These are phyloP conservation scores for Alloscopus bannaensis DNA, from an alignment of 2,888 invertebrate species.

Conservation along the genomic window DNA sequence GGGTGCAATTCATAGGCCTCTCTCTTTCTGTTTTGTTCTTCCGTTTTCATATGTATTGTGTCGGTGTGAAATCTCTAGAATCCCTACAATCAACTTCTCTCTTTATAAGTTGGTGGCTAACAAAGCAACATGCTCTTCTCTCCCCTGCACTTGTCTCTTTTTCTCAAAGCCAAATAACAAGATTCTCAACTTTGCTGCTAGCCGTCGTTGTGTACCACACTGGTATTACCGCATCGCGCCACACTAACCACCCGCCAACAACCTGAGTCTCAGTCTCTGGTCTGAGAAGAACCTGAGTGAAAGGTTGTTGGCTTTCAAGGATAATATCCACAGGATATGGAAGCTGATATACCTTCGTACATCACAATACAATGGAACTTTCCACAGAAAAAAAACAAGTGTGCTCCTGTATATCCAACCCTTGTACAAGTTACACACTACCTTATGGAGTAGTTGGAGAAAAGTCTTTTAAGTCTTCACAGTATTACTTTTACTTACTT, in stretches of 20 bases:
- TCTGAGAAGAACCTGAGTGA: too few species aligned
- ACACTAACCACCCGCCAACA: slow-evolving; percentile 27
- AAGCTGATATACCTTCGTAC: not conserved
- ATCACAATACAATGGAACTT: not conserved
- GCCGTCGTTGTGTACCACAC: slow-evolving; percentile 32
- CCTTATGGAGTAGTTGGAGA: slow-evolving; percentile 6
- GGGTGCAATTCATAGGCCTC: not conserved
- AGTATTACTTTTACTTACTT: slow-evolving; percentile 53
- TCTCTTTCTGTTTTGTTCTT: not conserved
- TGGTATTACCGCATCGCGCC: slow-evolving; percentile 9
- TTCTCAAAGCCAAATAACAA: slow-evolving; percentile 71
- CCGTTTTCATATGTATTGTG: not conserved
- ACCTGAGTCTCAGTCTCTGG: too few species aligned
- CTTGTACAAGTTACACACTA: not conserved
- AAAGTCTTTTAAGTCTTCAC: slow-evolving; percentile 31
- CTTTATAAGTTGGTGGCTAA: slow-evolving; percentile 2
- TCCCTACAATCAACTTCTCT: slow-evolving; percentile 38
- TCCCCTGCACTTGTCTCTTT: slow-evolving; percentile 27
- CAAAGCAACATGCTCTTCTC: slow-evolving; percentile 12
- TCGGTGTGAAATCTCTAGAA: slow-evolving; percentile 54
- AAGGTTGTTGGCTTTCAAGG: slow-evolving; percentile 40
- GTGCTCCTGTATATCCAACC: not conserved
- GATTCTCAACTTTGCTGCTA: slow-evolving; percentile 72
- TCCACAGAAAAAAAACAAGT: slow-evolving; percentile 1
- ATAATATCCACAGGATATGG: slow-evolving; percentile 13